Evolutionary conservation across 2,888 invertebrate species (phyloP).

Genomic region (Tipula lateralis): DNA sequence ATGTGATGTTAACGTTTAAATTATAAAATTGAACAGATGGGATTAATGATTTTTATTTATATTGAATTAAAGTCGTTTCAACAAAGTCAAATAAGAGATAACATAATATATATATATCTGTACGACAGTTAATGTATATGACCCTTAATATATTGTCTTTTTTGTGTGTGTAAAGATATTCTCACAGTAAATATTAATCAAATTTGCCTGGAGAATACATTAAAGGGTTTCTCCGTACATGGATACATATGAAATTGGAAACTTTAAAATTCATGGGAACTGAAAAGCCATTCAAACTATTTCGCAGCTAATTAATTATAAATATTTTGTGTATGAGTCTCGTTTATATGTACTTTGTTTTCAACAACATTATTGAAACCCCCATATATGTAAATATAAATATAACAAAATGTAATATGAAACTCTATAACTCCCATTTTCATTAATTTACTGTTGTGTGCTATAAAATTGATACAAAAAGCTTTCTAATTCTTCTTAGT

Average conservation of each 20-base stretch:
- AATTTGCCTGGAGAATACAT: background rate
- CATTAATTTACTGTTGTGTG: background rate
- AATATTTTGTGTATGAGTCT: background rate
- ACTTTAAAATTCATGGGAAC: background rate
- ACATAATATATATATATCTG: background rate
- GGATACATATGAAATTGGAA: background rate
- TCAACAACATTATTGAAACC: background rate
- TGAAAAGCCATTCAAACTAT: background rate
- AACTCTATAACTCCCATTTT: background rate
- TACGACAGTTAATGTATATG: background rate
- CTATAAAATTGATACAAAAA: background rate
- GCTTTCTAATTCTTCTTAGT: background rate
- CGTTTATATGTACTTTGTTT: background rate
- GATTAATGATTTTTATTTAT: background rate
- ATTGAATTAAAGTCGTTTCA: background rate
- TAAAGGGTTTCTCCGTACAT: background rate
- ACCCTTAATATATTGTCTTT: background rate
- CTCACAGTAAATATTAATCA: background rate
- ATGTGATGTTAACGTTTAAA: background rate
- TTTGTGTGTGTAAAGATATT: background rate
- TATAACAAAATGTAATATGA: background rate
- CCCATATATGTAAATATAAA: background rate
- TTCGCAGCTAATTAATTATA: conserved; percentile 19
- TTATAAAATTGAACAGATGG: background rate
- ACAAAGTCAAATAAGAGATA: background rate